phyloP scores from a whole-genome alignment of 2,797 vertebrate genomes.

The Typhlichthys eigenmanni region DNA sequence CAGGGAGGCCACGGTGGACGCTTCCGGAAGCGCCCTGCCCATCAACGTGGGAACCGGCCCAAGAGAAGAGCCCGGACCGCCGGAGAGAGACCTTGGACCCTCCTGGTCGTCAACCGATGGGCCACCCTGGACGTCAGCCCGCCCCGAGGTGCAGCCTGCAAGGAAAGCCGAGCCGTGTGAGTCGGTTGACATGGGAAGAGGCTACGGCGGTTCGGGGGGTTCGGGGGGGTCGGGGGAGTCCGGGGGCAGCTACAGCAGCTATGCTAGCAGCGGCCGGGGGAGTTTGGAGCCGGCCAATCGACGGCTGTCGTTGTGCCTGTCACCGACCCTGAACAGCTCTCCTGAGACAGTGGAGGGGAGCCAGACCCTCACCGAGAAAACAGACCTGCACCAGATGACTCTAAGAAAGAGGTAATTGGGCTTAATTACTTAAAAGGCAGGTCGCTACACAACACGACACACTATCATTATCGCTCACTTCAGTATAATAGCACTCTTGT shows the following conservation, averaged over 20 bases:
- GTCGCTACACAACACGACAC: too few species aligned
- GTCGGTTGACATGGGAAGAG: constrained; percentile 37
- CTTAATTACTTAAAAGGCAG: not conserved
- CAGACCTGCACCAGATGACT: constrained; percentile 31
- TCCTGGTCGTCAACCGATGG: constrained; percentile 29
- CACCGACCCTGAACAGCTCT: constrained; percentile 62
- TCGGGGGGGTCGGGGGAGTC: constrained; percentile 31
- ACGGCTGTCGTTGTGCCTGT: constrained; percentile 66
- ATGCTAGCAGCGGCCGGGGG: constrained; percentile 82
- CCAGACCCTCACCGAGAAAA: constrained; percentile 36
- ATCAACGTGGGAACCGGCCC: not conserved
- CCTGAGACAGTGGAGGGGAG: constrained; percentile 65
- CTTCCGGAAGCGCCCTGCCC: constrained; percentile 6
- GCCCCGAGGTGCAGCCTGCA: not conserved
- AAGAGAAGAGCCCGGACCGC: constrained; percentile 6
- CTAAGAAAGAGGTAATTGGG: constrained; percentile 59
- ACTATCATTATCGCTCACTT: too few species aligned
- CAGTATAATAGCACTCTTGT: not conserved
- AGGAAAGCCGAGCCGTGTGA: constrained; percentile 35
- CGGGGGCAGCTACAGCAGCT: constrained; percentile 78
- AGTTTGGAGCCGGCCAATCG: constrained; percentile 78
- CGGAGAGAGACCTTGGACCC: constrained; percentile 4
- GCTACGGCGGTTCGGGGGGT: not conserved
- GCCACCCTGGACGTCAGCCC: constrained; percentile 17
- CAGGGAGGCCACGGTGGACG: constrained; percentile 27